Evolutionary conservation across 2,888 invertebrate genomes (phyloP), one percentile per base, ranked within the genome.

Genomic region (Hedya salicella): DNA sequence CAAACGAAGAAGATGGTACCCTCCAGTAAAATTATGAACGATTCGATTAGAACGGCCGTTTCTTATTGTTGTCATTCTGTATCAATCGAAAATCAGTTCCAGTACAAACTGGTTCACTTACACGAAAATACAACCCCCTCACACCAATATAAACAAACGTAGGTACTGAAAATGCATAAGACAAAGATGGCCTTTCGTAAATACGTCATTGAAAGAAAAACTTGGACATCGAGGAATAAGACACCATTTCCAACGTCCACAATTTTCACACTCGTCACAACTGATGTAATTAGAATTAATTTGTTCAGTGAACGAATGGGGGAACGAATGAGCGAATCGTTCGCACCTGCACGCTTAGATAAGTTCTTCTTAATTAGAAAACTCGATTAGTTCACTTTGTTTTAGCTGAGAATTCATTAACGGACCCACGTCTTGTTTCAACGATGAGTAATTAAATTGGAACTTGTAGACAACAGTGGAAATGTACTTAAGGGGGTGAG

Each of bases 281-380:
- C 50, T 36, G 54, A 57, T 59, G 44, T 59, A 64, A 64, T 64
- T 59, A 44, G 57, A 52, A 52, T 59, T 59, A 50, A 64, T 64
- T 59, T 52, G 39, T 44, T 44, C 49, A 57, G 57, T 21, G 39
- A 39, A 46, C 44, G 59, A 65, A 46, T 19, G 52, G 52, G 21
- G 59, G 59, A 64, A 64, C 39, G 50, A 44, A 42, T 44, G 59
- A 64, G 32, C 50, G 65, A 52, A 60, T 60, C 65, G 59, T 53
- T 65, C 59, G 39, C 65, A 65, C 65, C 59, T 65, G 65, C 52
- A 52, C 30, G 59, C 65, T 59, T 60, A 65, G 65, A 65, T 65
- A 65, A 65, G 59, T 65, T 65, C 62, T 54, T 56, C 59, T 53
- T 65, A 65, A 65, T 65, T 60, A 59, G 46, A 65, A 36, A 60